These are phyloP conservation scores for Megathymus violae DNA, from an alignment of 1,140 invertebrate species.

Conservation along the genomic window DNA sequence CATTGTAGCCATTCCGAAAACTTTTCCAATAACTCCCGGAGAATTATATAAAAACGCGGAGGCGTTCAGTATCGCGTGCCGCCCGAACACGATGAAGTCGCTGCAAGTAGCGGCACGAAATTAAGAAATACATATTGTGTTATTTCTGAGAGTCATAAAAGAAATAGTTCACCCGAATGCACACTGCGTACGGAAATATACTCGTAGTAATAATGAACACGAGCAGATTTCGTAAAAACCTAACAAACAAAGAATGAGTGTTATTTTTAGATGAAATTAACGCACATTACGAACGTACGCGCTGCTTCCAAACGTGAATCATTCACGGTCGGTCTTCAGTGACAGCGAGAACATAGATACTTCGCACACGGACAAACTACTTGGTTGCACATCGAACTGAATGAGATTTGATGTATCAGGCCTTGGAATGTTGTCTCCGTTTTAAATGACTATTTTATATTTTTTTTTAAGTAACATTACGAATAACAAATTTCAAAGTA, in stretches of 20 bases:
- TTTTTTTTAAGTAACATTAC: too few relatives aligned
- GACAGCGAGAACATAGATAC: too few relatives aligned
- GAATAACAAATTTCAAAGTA: too few relatives aligned
- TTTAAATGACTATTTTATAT: too few relatives aligned
- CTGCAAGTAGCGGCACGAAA: conserved; percentile 29
- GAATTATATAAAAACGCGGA: conserved; percentile 23
- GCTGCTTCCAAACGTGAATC: conserved; percentile 72
- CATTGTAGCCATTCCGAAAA: conserved; percentile 11
- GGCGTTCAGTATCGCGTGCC: conserved; percentile 13
- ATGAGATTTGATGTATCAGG: too few relatives aligned
- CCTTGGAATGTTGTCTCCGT: too few relatives aligned
- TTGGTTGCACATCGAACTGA: too few relatives aligned
- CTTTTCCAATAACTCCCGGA: conserved; percentile 23
- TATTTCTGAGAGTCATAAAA: conserved; percentile 34
- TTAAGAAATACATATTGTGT: conserved; percentile 31
- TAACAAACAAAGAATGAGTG: conserved; percentile 78
- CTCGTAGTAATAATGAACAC: conserved; percentile 57
- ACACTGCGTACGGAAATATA: conserved; percentile 48
- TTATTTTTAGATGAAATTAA: conserved; percentile 82
- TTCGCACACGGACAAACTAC: too few relatives aligned
- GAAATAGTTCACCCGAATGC: conserved; percentile 26
- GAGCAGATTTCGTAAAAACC: conserved; percentile 76
- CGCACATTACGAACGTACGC: conserved; percentile 73
- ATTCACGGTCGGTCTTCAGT: conserved; percentile 45
- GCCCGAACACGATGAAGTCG: conserved; percentile 19